Evolutionary conservation across 2,113 vertebrate genomes (phyloP).

Genomic region (Vicugna pacos): DNA sequence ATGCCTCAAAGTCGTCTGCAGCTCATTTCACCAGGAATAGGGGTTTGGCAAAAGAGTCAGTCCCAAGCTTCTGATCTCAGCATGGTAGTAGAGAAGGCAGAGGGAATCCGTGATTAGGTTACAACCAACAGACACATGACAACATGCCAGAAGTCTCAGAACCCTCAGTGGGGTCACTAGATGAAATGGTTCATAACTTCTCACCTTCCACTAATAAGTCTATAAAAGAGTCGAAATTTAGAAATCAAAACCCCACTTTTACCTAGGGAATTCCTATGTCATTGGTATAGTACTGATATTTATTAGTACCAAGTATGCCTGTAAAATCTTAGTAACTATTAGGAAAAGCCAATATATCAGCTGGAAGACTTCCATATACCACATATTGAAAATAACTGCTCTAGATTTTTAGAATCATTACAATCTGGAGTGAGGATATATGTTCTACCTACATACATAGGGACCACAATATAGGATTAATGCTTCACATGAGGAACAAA

Average conservation of each 20-base stretch:
- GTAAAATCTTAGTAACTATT: neutral
- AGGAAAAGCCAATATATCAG: neutral
- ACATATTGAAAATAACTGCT: neutral
- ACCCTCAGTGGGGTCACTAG: neutral
- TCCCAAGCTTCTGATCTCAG: neutral
- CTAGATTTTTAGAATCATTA: slow-evolving; percentile 27
- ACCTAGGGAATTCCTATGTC: neutral
- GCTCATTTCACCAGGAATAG: neutral
- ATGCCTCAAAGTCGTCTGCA: neutral
- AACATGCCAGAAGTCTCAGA: neutral
- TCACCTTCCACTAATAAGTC: neutral
- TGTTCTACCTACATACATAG: neutral
- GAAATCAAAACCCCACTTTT: neutral
- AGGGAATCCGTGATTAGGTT: neutral
- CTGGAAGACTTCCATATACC: neutral
- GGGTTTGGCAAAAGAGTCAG: neutral
- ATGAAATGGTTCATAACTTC: neutral
- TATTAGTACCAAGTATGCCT: neutral
- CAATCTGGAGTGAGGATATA: neutral
- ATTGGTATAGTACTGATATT: neutral
- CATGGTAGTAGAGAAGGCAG: neutral
- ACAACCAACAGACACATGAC: neutral
- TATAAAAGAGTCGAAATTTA: neutral
- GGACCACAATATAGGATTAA: neutral
- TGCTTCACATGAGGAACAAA: neutral